phyloP scores from a whole-genome alignment of 2,888 invertebrate species.

The Thyatira batis region DNA sequence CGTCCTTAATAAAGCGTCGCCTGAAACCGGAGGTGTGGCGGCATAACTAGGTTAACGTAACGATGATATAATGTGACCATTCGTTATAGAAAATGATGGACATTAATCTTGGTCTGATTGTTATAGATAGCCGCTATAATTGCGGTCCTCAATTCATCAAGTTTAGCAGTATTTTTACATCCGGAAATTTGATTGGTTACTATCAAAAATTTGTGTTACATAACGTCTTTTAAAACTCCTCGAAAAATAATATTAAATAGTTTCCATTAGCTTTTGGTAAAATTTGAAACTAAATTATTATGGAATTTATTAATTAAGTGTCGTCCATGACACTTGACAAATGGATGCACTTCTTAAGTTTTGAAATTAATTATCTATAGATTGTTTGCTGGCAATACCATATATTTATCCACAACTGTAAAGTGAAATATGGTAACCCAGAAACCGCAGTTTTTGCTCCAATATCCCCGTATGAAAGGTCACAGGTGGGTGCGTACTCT shows the following conservation, averaged over 20 bases:
- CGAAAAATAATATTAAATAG: too few relatives aligned
- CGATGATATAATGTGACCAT: slow-evolving; percentile 10
- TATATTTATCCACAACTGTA: background rate
- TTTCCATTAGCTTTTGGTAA: too few relatives aligned
- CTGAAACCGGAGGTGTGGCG: slow-evolving; percentile 32
- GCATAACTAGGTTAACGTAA: slow-evolving; percentile 39
- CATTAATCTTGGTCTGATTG: slow-evolving; percentile 4
- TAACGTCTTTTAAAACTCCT: too few relatives aligned
- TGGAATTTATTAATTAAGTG: too few relatives aligned
- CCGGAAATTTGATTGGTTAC: background rate
- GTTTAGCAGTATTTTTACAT: background rate
- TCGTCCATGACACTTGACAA: too few relatives aligned
- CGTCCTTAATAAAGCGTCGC: slow-evolving; percentile 31
- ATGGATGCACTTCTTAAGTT: too few relatives aligned
- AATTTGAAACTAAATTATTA: too few relatives aligned
- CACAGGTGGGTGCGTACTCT: slow-evolving; percentile 31
- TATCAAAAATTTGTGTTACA: too few relatives aligned
- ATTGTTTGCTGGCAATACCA: too few relatives aligned
- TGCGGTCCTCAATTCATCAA: background rate
- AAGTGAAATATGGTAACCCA: background rate
- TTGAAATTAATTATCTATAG: too few relatives aligned
- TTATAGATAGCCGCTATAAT: background rate
- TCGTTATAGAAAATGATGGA: slow-evolving; percentile 8
- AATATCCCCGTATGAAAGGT: slow-evolving; percentile 30
- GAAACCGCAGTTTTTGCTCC: slow-evolving; percentile 14